Base-by-base conservation (phyloP, 2,797 vertebrate genomes). In the Champsocephalus esox region DNA sequence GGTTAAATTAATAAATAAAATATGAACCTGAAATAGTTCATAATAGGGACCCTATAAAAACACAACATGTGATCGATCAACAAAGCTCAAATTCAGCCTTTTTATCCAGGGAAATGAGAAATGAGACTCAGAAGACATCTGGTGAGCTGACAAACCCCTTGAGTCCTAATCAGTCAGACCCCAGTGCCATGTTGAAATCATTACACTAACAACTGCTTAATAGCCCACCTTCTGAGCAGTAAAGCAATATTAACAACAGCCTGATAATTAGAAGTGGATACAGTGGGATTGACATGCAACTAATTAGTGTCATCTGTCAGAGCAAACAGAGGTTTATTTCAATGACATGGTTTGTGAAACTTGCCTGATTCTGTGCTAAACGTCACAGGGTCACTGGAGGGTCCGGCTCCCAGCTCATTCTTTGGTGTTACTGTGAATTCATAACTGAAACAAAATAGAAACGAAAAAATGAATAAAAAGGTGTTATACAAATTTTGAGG, bases 301-400 rank as follows among this genome's bases (percentile, higher is more conserved):
- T 60, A 70, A 74, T 64, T 44, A 57, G 52, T 73, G 5, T 63
- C 56, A 51, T 62, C 70, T 58, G 32, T 71, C 62, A 44, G 50
- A 46, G 43, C 16, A 54, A 79, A 73, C 43, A 66, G 61, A 44
- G 21, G 16, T 3, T 38, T 38, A 38, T 38, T 7, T 6, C 16
- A 46, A 70, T 46, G 28, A 28, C 9, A 71, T 46, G 44, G 13
- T 54, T 48, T 73, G 13, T 41, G 45, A 56, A 75, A 70, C 84
- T 93, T 96, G 96, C 98, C 98, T 92, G 98, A 99, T 92, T 99
- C 98, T n/a, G 98, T 99, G 83, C 71, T 97, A 78, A 99, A 99
- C 44, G 94, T 41, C 87, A 98, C 96, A 2, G 95, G 90, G 1
- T 96, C 95, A 80, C 95, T 98, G 66, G 94, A 85, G 4, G 98